Conservation (phyloP, 2,888 invertebrate genomes). For the Acrobasis suavella region DNA sequence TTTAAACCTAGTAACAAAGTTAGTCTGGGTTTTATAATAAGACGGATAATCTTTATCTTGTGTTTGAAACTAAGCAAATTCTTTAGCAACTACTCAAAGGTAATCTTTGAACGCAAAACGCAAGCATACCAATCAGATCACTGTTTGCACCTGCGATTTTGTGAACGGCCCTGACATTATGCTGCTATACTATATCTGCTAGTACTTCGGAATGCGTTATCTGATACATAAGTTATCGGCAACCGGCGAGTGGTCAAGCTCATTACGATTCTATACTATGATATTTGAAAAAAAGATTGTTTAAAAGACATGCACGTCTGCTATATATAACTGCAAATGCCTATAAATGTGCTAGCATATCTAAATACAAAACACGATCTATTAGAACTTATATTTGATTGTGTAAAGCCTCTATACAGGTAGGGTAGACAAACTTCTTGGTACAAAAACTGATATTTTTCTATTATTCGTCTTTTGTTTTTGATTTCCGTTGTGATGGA, state of each 20-base stretch:
- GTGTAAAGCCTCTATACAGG: no score
- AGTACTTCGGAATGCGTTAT: slow-evolving; percentile 14
- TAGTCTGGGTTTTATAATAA: no score
- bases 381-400: no score
- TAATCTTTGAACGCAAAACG: neutral
- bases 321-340: neutral
- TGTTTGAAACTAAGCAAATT: no score
- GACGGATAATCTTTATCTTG: no score
- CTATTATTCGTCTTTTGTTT: no score
- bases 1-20: no score
- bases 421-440: no score
- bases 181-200: neutral
- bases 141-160: slow-evolving; percentile 10
- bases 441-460: no score
- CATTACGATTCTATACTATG: neutral
- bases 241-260: slow-evolving; percentile 8
- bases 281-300: neutral
- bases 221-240: slow-evolving; percentile 11
- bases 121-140: slow-evolving; percentile 9
- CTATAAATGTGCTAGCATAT: neutral
- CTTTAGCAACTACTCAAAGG: no score
- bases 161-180: slow-evolving; percentile 19
- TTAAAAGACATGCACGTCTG: neutral
- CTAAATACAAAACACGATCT: no score
- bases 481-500: no score